Base-by-base conservation (phyloP, 1,140 invertebrate species). In the Zaprionus ornatus region DNA sequence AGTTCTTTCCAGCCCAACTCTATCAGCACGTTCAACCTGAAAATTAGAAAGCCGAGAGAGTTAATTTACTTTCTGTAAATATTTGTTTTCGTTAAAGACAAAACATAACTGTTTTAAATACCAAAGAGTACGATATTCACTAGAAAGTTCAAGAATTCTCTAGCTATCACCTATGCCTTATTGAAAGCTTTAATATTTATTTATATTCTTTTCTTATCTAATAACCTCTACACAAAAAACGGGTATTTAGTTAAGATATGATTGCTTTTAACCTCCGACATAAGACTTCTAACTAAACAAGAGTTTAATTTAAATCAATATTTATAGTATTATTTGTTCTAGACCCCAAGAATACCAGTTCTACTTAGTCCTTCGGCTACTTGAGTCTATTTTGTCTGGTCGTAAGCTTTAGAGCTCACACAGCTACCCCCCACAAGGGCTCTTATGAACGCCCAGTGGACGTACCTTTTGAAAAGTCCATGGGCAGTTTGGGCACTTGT, bases 401-500 rank as follows among this genome's bases (percentile, higher is more conserved):
- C 54, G 10, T 63, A 59, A 75, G 56, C 66, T 45, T 60, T 29
- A 48, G n/a, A 40, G 68, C 56, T 61, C 63, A 42, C 27, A 32
- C n/a, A 45, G 40, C n/a, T 17, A 25, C 13, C 42, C 10, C 25
- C 27, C 29, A 21, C 42, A 9, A 23, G 19, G 57, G 35, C 60
- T 52, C 35, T 74, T 40, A 57, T 63, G 72, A 52, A 74, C 60
- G 73, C 73, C 67, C 45, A 42, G 32, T 17, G 2, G n/a, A 40
- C 48, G 37, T 10, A 10, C 10, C 9, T 21, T 21, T 21, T 37
- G 21, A 9, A 45, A 19, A 45, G 27, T 74, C 54, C 25, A 27
- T 17, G 78, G 48, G 21, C 54, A 52, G 32, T 15, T 62, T 23
- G 54, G 19, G 27, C 54, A 50, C 52, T 59, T 80, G 77, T 80